Base-by-base conservation (phyloP, 2,888 invertebrate genomes). In the Schizaphis graminum region DNA sequence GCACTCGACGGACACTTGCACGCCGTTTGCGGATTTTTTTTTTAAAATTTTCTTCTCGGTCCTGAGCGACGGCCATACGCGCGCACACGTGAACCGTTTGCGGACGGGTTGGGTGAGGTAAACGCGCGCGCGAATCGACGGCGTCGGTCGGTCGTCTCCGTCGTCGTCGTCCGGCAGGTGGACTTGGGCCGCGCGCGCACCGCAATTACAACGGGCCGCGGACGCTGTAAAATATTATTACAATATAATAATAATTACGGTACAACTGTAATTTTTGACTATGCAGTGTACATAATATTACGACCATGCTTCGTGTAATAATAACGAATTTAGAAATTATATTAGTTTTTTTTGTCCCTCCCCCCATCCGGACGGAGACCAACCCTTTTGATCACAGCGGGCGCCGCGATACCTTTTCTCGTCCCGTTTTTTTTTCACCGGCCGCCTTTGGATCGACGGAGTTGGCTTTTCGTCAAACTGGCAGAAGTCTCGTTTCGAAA, bases 401-500 rank as follows among this genome's bases (percentile, higher is more conserved):
- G 87, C 13, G 67, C 53, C 7, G 21, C 53, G 24, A 91, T 77
- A 56, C 56, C 56, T n/a, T 91, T 77, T 35, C 77, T 35, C 21
- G 26, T 89, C 44, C 53, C 35, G 4, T 91, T 86, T 41, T 8
- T 35, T 53, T 85, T 47, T 47, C 44, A 5, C 44, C 47, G 47
- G 47, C 44, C 7, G 47, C 56, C n/a, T 91, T 86, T 1, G 7
- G 84, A 91, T 53, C 8, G 11, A 91, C 77, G 26, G 67, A 49
- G 44, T 91, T 91, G 91, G 91, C 91, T 28, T 91, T n/a, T 44
- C n/a, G 56, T 91, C 91, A 91, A 91, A 91, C 91, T 91, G 91
- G 91, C 86, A 91, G 44, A 10, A 24, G 57, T 91, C 35, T 47
- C 1, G 11, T 56, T 53, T 41, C 24, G n/a, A 41, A 91, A 89